Evolutionary conservation across 1,140 invertebrate genomes (phyloP).

Genomic region (Caenorhabditis briggsae): DNA sequence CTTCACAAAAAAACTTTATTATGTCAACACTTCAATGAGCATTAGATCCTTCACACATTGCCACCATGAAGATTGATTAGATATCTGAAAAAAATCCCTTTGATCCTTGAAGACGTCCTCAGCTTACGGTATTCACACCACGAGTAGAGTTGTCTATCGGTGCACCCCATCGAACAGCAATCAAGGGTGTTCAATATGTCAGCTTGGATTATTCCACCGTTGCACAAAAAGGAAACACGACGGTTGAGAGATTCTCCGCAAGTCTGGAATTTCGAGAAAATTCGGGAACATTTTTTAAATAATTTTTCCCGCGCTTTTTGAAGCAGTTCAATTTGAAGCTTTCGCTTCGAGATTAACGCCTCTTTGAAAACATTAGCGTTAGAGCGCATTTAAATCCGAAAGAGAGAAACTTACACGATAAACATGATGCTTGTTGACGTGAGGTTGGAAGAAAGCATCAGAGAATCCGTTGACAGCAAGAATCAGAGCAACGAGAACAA

Average conservation of each 20-base stretch:
- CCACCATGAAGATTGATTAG: neutral
- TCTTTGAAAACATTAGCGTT: too few species aligned
- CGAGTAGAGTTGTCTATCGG: neutral
- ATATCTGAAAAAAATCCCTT: neutral
- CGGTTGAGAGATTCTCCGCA: conserved; percentile 9
- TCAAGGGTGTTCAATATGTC: neutral
- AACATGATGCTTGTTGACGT: conserved; percentile 1
- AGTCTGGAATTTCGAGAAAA: neutral
- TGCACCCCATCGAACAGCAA: neutral
- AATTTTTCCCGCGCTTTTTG: too few species aligned
- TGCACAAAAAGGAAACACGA: conserved; percentile 9
- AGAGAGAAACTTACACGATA: neutral
- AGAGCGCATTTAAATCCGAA: neutral
- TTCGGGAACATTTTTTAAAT: neutral
- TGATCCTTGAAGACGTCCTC: too few species aligned
- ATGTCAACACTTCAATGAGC: too few species aligned
- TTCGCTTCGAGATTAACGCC: neutral
- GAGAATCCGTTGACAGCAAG: neutral
- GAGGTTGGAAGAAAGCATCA: conserved; percentile 10
- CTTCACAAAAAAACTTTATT: too few species aligned
- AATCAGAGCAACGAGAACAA: neutral
- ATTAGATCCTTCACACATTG: too few species aligned
- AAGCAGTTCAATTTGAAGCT: too few species aligned
- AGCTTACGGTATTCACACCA: conserved; percentile 18
- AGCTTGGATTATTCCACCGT: neutral